phyloP scores from a whole-genome alignment of 2,113 vertebrate species.

The Odontesthes bonariensis region DNA sequence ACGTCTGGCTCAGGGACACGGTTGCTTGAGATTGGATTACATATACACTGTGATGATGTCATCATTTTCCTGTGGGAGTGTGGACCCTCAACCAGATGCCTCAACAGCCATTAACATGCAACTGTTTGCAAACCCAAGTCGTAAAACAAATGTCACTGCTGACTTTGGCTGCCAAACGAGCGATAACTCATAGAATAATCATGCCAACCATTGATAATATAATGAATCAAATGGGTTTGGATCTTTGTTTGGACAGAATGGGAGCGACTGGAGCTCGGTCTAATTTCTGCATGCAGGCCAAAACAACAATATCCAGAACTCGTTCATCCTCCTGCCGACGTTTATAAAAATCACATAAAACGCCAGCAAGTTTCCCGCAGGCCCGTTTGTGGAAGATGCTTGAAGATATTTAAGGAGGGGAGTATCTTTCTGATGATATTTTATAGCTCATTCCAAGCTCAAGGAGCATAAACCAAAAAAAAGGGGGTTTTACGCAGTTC shows the following conservation, averaged over 20 bases:
- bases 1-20: slow-evolving; percentile 29
- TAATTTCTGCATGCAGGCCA: too few relatives aligned
- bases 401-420: background rate
- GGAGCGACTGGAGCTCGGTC: too few relatives aligned
- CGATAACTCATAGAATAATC: too few relatives aligned
- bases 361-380: too few relatives aligned
- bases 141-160: background rate
- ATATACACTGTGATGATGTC: slow-evolving; percentile 42
- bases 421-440: too few relatives aligned
- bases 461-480: background rate
- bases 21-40: slow-evolving; percentile 12
- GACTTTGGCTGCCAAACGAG: too few relatives aligned
- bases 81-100: slow-evolving; percentile 2
- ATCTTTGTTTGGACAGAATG: too few relatives aligned
- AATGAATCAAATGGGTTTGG: too few relatives aligned
- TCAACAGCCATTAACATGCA: background rate
- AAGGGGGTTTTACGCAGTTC: background rate
- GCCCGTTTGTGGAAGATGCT: background rate
- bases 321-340: background rate
- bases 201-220: too few relatives aligned
- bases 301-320: background rate
- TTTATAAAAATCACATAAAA: background rate
- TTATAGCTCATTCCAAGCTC: too few relatives aligned
- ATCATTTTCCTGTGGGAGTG: slow-evolving; percentile 17
- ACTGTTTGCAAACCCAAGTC: background rate